Evolutionary conservation across 2,797 vertebrate species (phyloP).

Genomic region (Furcifer pardalis): DNA sequence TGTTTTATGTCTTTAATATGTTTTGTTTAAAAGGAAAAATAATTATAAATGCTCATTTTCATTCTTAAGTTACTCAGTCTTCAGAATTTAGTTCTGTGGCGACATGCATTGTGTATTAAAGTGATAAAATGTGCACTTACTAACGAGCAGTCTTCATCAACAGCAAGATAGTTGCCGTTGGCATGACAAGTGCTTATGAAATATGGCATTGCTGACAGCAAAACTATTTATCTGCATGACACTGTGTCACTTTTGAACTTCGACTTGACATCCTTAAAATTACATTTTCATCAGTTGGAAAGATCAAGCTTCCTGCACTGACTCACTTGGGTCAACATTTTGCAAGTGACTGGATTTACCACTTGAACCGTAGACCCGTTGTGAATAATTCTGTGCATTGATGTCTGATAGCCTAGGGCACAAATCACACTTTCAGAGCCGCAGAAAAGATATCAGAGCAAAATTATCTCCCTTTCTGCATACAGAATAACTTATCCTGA

Average conservation of each 20-base stretch:
- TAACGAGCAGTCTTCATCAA: constrained; percentile 67
- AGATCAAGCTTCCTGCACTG: constrained; percentile 79
- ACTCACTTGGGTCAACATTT: constrained; percentile 83
- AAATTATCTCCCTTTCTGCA: constrained; percentile 74
- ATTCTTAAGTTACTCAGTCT: constrained; percentile 43
- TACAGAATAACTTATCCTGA: constrained; percentile 66
- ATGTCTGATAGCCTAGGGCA: constrained; percentile 80
- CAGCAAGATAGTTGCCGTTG: constrained; percentile 63
- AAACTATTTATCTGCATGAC: constrained; percentile 82
- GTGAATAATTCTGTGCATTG: constrained; percentile 80
- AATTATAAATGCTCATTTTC: constrained; percentile 37
- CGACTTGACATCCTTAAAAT: constrained; percentile 82
- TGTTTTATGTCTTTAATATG: constrained; percentile 23
- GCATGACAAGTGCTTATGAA: constrained; percentile 78
- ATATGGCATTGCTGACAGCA: constrained; percentile 79
- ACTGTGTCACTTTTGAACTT: constrained; percentile 82
- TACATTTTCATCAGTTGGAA: constrained; percentile 83
- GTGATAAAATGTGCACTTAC: constrained; percentile 67
- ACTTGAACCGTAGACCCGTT: constrained; percentile 80
- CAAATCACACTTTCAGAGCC: constrained; percentile 76
- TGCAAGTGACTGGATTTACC: constrained; percentile 81
- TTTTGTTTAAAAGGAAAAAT: constrained; percentile 21
- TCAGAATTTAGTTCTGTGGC: constrained; percentile 60
- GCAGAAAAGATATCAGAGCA: constrained; percentile 72
- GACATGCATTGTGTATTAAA: constrained; percentile 55